Conservation (phyloP, 2,113 vertebrate species). For the Amphiprion percula region DNA sequence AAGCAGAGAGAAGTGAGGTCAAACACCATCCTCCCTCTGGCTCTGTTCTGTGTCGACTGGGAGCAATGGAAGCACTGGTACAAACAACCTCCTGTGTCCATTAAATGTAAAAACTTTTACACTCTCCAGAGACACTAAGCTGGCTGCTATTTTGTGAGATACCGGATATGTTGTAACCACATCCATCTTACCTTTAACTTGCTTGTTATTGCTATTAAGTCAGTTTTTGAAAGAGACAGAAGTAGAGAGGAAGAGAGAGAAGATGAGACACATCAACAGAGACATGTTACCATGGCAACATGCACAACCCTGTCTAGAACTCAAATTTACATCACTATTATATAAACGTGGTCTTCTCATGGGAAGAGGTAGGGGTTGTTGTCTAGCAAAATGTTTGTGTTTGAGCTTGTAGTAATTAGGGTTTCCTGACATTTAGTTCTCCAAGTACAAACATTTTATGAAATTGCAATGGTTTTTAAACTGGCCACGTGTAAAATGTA, state of each 20-base stretch:
- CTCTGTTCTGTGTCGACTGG: constrained; percentile 49
- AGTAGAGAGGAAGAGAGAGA: not conserved
- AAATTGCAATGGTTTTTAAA: not conserved
- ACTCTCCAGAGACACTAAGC: constrained; percentile 12
- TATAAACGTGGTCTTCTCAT: not conserved
- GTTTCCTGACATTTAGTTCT: not conserved
- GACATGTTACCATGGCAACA: constrained; percentile 48
- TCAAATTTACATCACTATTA: constrained; percentile 23
- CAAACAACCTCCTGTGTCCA: constrained; percentile 13
- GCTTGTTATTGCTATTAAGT: constrained; percentile 20
- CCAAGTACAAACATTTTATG: not conserved
- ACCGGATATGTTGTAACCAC: not conserved
- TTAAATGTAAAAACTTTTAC: constrained; percentile 24
- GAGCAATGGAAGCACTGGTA: constrained; percentile 60
- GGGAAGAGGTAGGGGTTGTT: not conserved
- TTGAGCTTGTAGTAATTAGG: not conserved
- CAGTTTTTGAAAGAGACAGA: constrained; percentile 24
- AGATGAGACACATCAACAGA: constrained; percentile 25
- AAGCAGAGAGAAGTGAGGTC: constrained; percentile 57
- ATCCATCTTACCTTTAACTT: not conserved
- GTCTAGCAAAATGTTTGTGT: not conserved
- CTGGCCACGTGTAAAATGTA: not conserved
- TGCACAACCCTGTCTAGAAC: constrained; percentile 10
- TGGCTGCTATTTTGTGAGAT: not conserved
- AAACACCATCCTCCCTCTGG: constrained; percentile 34